A percentile compares a stretch with the other conserved stretches of the same genome.
Evolutionary conservation across 2,797 vertebrate species (phyloP).

Genomic region (Anguilla obscura): DNA sequence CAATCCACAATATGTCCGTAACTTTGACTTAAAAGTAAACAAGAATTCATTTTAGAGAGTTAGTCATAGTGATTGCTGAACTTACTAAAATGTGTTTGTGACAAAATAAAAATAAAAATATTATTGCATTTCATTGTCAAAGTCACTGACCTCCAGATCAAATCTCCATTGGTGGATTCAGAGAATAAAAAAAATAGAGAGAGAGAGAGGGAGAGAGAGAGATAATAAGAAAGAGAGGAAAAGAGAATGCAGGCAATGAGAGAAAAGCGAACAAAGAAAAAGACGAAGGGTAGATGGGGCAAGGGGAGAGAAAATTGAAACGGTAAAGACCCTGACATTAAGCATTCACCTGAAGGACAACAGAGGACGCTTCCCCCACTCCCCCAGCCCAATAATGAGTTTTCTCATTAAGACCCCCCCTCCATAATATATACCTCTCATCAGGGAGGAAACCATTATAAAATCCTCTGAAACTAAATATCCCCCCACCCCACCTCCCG

Average conservation of each 20-base stretch:
- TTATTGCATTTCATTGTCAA: no score
- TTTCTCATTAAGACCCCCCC: not conserved
- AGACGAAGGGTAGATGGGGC: not conserved
- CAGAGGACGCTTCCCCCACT: not conserved
- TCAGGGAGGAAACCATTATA: not conserved
- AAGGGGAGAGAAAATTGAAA: constrained; percentile 1
- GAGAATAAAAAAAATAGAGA: not conserved
- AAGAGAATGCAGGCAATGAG: not conserved
- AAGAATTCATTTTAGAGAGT: no score
- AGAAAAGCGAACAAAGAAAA: not conserved
- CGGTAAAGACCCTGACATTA: not conserved
- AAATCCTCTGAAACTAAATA: not conserved
- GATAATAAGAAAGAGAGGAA: not conserved
- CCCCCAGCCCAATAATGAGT: not conserved
- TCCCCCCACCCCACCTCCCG: not conserved
- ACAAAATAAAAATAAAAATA: no score
- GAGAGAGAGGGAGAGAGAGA: not conserved
- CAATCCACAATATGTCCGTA: no score
- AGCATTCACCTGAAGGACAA: not conserved
- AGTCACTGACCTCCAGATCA: no score
- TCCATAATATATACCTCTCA: not conserved
- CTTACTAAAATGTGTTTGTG: no score
- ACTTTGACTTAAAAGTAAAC: no score
- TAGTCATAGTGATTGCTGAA: no score
- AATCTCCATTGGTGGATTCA: no score